Evolutionary conservation across 2,797 vertebrate genomes (phyloP), one percentile per base, ranked within the genome.

Genomic region (Melanotaenia trifasciata): DNA sequence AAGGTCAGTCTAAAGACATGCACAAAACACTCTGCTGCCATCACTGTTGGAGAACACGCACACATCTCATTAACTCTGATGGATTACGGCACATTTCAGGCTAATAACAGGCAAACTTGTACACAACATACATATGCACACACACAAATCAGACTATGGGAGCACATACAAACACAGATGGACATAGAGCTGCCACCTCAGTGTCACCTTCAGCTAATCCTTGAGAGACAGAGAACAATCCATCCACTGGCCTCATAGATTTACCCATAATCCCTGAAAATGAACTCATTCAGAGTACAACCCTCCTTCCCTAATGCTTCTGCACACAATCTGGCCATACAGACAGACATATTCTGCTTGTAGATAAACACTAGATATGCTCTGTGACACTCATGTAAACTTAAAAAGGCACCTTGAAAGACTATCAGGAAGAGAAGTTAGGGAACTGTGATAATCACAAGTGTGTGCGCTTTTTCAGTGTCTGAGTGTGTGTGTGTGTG

Each of bases 121-220:
- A 76, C 74, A 80, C 79, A 75, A 53, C 67, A 80, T 57, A 80
- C 73, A 76, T 72, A 80, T 78, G 78, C 57, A 66, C 22, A 58
- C 30, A 59, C 56, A 64, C 75, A 70, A 24, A 36, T 38, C 14
- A 64, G 22, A 57, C 61, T 66, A 66, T 32, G 56, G 72, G 58
- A 43, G 66, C 66, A 65, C 64, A 73, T 63, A 68, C 67, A 86
- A 64, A 78, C 81, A 79, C 83, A 88, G 84, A 86, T 84, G 85
- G 84, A 87, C 72, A 50, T 30, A 59, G 78, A 84, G 78, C 83
- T 84, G 72, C 75, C 83, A 88, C 86, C 88, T 88, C 81, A 9
- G 62, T 70, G 78, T 89, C 87, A 91, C 91, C 91, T 93, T 94
- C 85, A 86, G 67, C 53, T 93, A 90, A 94, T 93, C 91, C 90